Evolutionary conservation across 1,140 invertebrate species (phyloP), one percentile per base, ranked within the genome.

Genomic region (Drosophila bocqueti): DNA sequence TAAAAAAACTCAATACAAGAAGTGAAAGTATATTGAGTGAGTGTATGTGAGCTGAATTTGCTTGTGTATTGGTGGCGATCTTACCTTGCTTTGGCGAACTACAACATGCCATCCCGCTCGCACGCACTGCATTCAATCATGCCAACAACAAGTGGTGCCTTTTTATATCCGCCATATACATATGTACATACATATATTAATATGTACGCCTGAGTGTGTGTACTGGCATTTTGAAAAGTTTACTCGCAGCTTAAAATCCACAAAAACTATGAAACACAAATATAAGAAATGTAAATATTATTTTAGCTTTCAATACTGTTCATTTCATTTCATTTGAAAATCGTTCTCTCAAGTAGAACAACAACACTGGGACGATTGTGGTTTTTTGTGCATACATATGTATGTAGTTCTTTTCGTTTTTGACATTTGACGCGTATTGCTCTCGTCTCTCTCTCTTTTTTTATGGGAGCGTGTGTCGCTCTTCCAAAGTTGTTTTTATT

Each of bases 21-120:
- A 90, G 85, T 90, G 85, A 90, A 90, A 90, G 85, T 90, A 90
- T 90, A 91, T 85, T 80, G 65, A 85, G 54, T 69, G 61, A 61
- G 36, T 50, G 21, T 77, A 26, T 40, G 72, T 65, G 54, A 73
- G 68, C 46, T 73, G 67, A 47, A 68, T 61, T 49, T 62, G 38
- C 34, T 5, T 38, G 5, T 29, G 63, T 81, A 46, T 59, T 61
- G 31, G 72, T 84, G 73, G 31, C 74, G 84, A 90, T 90, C 85
- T 90, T 90, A 68, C 81, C 68, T 81, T 87, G 84, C 65, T 72
- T 84, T 87, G 80, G 66, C 57, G 58, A 76, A 72, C 77, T 83
- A 77, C 55, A 84, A 64, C 76, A 45, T 90, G 84, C 85, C 83
- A 65, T 89, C 84, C 77, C 77, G 42, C 84, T 89, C 85, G 61